Evolutionary conservation across 1,140 invertebrate genomes (phyloP).

Genomic region (Eubasilissa regina): DNA sequence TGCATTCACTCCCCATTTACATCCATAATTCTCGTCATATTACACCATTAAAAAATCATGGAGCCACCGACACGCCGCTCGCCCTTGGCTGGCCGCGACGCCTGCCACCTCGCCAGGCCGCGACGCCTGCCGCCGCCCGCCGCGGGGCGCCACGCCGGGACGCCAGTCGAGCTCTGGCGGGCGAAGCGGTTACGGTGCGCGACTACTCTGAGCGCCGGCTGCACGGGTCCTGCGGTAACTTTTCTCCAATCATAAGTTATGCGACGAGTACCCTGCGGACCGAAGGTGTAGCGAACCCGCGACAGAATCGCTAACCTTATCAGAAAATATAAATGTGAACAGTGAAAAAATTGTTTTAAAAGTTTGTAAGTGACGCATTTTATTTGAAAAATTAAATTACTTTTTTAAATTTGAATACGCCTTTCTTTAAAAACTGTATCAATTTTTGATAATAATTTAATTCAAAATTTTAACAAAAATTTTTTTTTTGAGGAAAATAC

Average conservation of each 20-base stretch:
- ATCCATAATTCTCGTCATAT: not conserved
- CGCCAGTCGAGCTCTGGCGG: constrained; percentile 41
- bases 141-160: constrained; percentile 13
- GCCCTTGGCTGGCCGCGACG: not conserved
- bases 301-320: not conserved
- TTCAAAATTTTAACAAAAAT: too few relatives aligned
- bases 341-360: not conserved
- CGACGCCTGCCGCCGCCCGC: not conserved
- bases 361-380: too few relatives aligned
- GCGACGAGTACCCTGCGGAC: not conserved
- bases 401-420: too few relatives aligned
- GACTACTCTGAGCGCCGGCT: not conserved
- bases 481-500: too few relatives aligned
- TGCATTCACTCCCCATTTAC: too few relatives aligned
- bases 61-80: constrained; percentile 2
- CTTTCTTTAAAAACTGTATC: too few relatives aligned
- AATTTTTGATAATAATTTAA: too few relatives aligned
- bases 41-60: constrained; percentile 36
- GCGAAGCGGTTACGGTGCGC: constrained; percentile 26
- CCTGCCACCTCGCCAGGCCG: not conserved
- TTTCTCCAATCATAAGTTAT: not conserved
- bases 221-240: constrained; percentile 26
- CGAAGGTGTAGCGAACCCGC: not conserved
- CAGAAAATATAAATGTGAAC: not conserved
- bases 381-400: too few relatives aligned